Evolutionary conservation across 2,113 vertebrate species (phyloP).

Genomic region (Hypanus sabinus): DNA sequence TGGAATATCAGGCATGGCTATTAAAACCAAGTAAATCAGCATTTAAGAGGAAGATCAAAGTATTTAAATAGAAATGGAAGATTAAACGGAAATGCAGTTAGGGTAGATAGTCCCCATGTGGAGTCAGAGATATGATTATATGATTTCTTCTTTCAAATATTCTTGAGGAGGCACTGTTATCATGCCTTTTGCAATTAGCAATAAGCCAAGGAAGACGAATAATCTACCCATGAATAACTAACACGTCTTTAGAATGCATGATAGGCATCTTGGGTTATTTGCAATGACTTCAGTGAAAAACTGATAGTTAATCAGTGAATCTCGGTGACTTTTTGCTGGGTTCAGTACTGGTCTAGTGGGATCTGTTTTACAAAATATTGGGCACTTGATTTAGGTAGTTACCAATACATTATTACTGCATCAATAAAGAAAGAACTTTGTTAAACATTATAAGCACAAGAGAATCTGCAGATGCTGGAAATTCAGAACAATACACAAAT

Average conservation of each 20-base stretch:
- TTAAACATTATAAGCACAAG: background rate
- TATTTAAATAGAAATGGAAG: background rate
- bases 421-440: background rate
- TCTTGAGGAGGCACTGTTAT: background rate
- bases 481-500: too few relatives aligned
- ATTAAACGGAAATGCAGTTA: background rate
- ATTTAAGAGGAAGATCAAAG: background rate
- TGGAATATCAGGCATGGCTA: background rate
- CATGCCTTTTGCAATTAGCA: background rate
- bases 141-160: background rate
- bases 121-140: background rate
- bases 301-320: background rate
- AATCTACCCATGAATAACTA: background rate
- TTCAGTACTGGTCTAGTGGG: background rate
- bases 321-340: background rate
- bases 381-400: background rate
- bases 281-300: background rate
- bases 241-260: background rate
- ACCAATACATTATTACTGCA: background rate
- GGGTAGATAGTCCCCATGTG: background rate
- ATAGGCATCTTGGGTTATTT: background rate
- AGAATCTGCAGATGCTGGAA: too few relatives aligned
- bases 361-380: background rate
- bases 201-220: background rate
- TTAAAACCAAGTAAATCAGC: conserved; percentile 22